Conservation (phyloP, 2,113 vertebrate species). For the Bubalus kerabau region DNA sequence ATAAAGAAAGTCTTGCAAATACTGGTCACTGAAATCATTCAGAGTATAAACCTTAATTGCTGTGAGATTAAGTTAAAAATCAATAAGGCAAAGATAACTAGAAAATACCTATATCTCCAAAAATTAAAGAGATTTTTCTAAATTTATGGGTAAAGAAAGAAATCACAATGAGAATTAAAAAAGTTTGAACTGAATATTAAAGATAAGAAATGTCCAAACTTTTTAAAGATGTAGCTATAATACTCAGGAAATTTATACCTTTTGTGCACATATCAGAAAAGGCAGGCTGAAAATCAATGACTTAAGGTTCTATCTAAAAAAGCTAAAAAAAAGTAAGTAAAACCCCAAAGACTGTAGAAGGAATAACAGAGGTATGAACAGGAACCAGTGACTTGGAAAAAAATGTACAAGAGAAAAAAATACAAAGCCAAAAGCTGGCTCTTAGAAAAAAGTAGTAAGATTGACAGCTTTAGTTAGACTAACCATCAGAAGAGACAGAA, state of each 20-base stretch:
- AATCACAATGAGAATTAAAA: neutral
- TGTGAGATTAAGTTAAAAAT: neutral
- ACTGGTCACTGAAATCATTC: neutral
- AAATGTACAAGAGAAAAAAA: neutral
- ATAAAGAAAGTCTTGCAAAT: neutral
- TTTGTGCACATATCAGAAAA: neutral
- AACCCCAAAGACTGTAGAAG: neutral
- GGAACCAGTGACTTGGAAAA: neutral
- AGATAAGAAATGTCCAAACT: neutral
- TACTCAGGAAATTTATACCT: neutral
- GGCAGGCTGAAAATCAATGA: neutral
- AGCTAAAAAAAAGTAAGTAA: neutral
- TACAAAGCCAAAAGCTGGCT: neutral
- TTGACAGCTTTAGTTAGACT: neutral
- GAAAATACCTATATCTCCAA: neutral
- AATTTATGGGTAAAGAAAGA: neutral
- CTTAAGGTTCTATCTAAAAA: neutral
- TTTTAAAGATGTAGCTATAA: neutral
- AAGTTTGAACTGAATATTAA: neutral
- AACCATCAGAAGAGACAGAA: neutral
- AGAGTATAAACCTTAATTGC: neutral
- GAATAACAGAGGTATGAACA: neutral
- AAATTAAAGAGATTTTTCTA: neutral
- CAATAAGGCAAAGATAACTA: neutral
- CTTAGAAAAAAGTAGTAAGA: neutral